Evolutionary conservation across 2,797 vertebrate genomes (phyloP).

Genomic region (Clarias fuscus): DNA sequence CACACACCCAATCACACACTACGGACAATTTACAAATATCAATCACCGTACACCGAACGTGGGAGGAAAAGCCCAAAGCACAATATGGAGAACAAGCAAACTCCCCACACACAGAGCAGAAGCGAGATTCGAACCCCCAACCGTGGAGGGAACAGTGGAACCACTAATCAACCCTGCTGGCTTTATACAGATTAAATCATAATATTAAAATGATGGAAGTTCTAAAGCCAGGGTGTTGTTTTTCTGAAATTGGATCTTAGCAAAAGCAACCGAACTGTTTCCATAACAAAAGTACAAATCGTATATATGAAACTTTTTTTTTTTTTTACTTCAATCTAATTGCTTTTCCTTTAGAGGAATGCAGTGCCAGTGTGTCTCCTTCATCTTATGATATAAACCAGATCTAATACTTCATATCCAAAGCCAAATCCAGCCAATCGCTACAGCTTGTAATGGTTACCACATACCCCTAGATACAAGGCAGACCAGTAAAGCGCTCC

Average conservation of each 20-base stretch:
- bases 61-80: no score
- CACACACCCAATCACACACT: no score
- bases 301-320: neutral
- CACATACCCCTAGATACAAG: constrained; percentile 5
- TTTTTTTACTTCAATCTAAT: neutral
- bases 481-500: constrained; percentile 2
- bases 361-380: neutral
- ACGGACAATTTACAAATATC: no score
- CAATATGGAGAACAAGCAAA: no score
- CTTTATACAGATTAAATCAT: constrained; percentile 9
- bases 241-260: neutral
- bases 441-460: constrained; percentile 15
- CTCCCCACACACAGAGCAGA: no score
- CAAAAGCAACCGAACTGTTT: neutral
- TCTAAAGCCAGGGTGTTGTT: neutral
- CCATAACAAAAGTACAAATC: constrained; percentile 1
- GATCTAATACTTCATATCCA: constrained; percentile 18
- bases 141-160: no score
- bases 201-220: neutral
- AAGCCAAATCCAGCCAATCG: constrained; percentile 11
- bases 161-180: no score
- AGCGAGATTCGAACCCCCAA: no score
- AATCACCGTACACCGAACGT: no score
- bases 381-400: constrained; percentile 14
- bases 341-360: neutral